A percentile compares a stretch with the other conserved stretches of the same genome.
Conservation (phyloP, 1,140 invertebrate species). For the Drosophila santomea region DNA sequence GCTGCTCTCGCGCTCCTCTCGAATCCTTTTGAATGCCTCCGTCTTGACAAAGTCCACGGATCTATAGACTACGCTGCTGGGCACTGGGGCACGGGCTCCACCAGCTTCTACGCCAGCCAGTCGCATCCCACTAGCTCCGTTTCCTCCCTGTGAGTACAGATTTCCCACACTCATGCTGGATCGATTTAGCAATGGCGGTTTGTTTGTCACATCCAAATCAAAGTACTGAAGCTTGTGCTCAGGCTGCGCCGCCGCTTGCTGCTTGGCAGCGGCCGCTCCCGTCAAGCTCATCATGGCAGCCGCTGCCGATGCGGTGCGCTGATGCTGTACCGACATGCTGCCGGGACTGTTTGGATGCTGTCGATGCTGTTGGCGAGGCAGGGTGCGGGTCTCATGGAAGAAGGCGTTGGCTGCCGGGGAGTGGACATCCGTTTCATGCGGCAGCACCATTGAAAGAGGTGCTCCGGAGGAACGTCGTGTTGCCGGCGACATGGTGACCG, state of each 20-base stretch:
- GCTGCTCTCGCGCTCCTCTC: conserved; percentile 87
- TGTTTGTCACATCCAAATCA: conserved; percentile 88
- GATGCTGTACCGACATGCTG: conserved; percentile 70
- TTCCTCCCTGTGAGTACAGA: conserved; percentile 54
- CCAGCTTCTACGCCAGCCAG: conserved; percentile 47
- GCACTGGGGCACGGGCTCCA: conserved; percentile 49
- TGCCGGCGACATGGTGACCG: conserved; percentile 62
- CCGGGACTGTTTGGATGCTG: conserved; percentile 69
- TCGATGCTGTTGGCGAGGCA: conserved; percentile 72
- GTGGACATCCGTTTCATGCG: conserved; percentile 67
- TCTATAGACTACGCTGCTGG: conserved; percentile 90
- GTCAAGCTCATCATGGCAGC: conserved; percentile 59
- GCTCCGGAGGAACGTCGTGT: conserved; percentile 67
- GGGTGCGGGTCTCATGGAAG: conserved; percentile 77
- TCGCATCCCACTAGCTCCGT: conserved; percentile 17
- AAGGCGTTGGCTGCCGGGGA: conserved; percentile 33
- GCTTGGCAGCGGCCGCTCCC: conserved; percentile 33
- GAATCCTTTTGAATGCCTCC: conserved; percentile 94
- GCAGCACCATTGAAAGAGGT: conserved; percentile 70
- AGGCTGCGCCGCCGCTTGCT: conserved; percentile 43
- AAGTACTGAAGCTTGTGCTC: conserved; percentile 87
- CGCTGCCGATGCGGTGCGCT: conserved; percentile 67
- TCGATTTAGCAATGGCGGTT: conserved; percentile 67
- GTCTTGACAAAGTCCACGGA: conserved; percentile 96
- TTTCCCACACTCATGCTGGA: conserved; percentile 72